Base-by-base conservation (phyloP, 2,113 vertebrate genomes). In the Taxidea taxus region DNA sequence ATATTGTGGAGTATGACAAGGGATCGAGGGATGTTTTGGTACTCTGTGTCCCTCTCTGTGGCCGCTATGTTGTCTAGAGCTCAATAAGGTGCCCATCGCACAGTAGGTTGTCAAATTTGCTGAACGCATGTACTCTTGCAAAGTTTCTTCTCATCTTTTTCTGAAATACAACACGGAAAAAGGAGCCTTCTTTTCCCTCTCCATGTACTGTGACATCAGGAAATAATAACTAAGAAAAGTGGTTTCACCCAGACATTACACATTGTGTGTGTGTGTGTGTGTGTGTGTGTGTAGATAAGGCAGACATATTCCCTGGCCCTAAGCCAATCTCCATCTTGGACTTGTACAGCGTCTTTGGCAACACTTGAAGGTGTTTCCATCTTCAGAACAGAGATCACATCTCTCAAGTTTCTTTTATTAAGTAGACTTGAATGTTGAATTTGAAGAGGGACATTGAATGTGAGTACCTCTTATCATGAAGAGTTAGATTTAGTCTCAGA, bases 201-300 rank as follows among this genome's bases (percentile, higher is more conserved):
- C 39, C 2, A 18, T 80, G 70, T 27, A 49, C n/a, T 60, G 15
- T 62, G 16, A 74, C 21, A 92, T 62, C 49, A 89, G 51, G 83
- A 84, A 91, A 84, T 23, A 90, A 70, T n/a, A 84, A 49, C 34
- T 51, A 88, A 95, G 51, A 15, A 66, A 84, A 94, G 20, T n/a
- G n/a, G 14, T 49, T 66, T 94, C 62, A 88, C 8, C 18, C 7
- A 70, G 66, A 25, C 42, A 16, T 82, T 77, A 39, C 25, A 31
- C 8, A 15, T 4, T 58, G 20, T 70, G 13, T 51, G 25, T 80
- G 29, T 70, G 39, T 39, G 1, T 47, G 10, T 56, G 1, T 75
- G 29, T 75, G 47, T 56, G 11, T 58, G 56, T 11, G 12, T 91
- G 31, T 56, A 60, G 29, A 27, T 11, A 89, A 49, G 34, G 15